Evolutionary conservation across 2,797 vertebrate genomes (phyloP), one percentile per base, ranked within the genome.

Genomic region (Morus bassanus): DNA sequence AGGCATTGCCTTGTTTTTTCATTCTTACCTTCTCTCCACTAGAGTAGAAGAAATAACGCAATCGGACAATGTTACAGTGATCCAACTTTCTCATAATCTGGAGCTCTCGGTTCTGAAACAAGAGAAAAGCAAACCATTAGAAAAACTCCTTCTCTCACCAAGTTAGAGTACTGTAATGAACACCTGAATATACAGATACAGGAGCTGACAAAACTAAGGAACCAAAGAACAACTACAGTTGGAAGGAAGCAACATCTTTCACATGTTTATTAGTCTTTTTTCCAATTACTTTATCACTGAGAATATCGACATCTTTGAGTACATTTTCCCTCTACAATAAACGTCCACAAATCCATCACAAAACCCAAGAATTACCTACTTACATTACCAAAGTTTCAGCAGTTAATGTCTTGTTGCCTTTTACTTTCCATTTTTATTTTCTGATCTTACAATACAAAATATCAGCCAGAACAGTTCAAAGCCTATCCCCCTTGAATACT

Each of bases 11-110:
- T 54, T n/a, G n/a, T 2, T 72, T 45, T 45, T 46, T 11, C 1
- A 2, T 57, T 87, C 98, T 97, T 97, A 99, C 99, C 99, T 99
- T 99, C 93, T 99, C 99, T 98, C 99, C 99, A 77, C 99, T 99
- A 60, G 99, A 99, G 98, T 99, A 99, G 98, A 99, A 99, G 98
- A 99, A 99, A 97, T 99, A 99, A 95, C 99, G 99, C 98, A 99
- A 99, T 94, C 99, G 99, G 91, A 99, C 99, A 84, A 99, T 99
- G 98, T 99, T 99, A 98, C 99, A 99, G 97, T 99, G 99, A 98
- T 99, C 99, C 98, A 99, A 94, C 97, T 99, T 99, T 96, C 99
- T 98, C 99, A 99, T 99, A 97, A 99, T 99, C 98, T 99, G 99
- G 95, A 99, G 98, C 97, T 99, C 99, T 78, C 99, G 99, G 97